Evolutionary conservation across 2,888 invertebrate genomes (phyloP), one percentile per base, ranked within the genome.

Genomic region (Synanthedon andrenaeformis): DNA sequence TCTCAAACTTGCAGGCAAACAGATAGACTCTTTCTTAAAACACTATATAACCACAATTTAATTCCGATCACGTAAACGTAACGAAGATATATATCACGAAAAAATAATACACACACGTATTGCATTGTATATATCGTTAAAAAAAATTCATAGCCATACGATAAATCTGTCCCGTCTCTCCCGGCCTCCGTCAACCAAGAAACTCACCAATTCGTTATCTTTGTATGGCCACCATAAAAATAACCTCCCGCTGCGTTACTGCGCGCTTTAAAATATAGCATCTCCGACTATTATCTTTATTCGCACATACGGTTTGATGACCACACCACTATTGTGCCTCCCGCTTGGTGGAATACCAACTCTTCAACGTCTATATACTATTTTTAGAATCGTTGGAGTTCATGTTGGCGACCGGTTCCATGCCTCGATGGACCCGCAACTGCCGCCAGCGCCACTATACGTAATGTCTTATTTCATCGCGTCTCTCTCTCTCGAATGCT

Each of bases 381-480:
- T 57, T 57, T 57, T 57, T 57, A 64, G 62, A 60, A 62, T 59
- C 54, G 60, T 60, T 61, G 58, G 58, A 57, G 57, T 55, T 54
- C 57, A 55, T 52, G 56, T 57, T 51, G 55, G 51, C 56, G 61
- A 64, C 66, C 65, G 64, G 65, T 64, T 65, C 59, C 52, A 12
- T 14, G 49, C 54, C 45, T 54, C 49, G 53, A 41, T 53, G 55
- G 17, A 49, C 55, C 23, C 56, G 53, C 56, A 51, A 52, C 54
- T 42, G 52, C 56, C 53, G 55, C 58, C 55, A 61, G 1, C n/a
- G n/a, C n/a, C n/a, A n/a, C 59, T 63, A 23, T 23, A 35, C 35
- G 13, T 62, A 63, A 66, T 66, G 66, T 64, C 64, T 66, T 61
- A 66, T 62, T 66, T 56, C 56, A 59, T 52, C 53, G 49, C 14